A percentile compares a stretch with the other conserved stretches of the same genome.
phyloP scores from a whole-genome alignment of 2,888 invertebrate genomes.

The Crepidodera aurea region DNA sequence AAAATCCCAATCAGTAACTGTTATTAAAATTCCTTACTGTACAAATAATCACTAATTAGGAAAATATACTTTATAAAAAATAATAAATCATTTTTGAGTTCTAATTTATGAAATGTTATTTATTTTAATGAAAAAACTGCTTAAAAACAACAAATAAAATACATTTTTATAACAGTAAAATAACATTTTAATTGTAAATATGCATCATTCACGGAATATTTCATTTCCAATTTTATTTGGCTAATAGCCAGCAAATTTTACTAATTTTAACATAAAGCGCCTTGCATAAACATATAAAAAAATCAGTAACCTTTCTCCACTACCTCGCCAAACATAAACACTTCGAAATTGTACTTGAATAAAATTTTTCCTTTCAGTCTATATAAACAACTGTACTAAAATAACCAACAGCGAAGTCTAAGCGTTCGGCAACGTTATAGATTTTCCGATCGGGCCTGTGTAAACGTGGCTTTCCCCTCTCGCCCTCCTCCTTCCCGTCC shows the following conservation, averaged over 20 bases:
- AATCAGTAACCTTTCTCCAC: background rate
- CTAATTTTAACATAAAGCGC: background rate
- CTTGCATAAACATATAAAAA: background rate
- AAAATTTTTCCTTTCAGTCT: background rate
- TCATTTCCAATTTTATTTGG: background rate
- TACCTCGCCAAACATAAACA: background rate
- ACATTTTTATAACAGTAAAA: too few species aligned
- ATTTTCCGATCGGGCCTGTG: slow-evolving; percentile 47
- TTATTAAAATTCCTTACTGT: too few species aligned
- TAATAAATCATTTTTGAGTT: too few species aligned
- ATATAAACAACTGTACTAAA: slow-evolving; percentile 12
- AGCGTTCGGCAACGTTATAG: slow-evolving; percentile 43
- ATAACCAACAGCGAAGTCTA: slow-evolving; percentile 6
- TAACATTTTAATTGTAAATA: too few species aligned
- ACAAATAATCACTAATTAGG: too few species aligned
- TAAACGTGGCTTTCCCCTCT: slow-evolving; percentile 41
- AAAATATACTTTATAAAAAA: too few species aligned
- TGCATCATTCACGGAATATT: too few species aligned
- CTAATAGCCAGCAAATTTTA: background rate
- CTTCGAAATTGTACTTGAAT: background rate
- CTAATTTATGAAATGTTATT: too few species aligned
- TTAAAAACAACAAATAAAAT: too few species aligned
- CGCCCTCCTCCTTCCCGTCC: slow-evolving; percentile 29
- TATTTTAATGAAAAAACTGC: too few species aligned
- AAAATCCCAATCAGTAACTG: too few species aligned